phyloP scores from a whole-genome alignment of 1,140 invertebrate species.

The Hyposmocoma kahamanoa region DNA sequence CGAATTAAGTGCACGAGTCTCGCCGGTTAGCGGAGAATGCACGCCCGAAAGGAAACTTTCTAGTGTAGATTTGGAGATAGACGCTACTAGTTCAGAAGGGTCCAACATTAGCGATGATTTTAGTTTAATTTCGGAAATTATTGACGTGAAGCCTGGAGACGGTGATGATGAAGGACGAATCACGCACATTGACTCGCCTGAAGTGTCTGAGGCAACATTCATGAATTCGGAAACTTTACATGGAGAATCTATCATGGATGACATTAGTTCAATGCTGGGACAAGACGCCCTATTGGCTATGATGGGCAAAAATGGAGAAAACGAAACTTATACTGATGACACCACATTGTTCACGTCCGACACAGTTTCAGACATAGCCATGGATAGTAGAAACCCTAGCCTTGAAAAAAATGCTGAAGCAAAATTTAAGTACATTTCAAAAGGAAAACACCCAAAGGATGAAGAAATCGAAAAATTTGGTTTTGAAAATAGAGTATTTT shows the following conservation, averaged over 20 bases:
- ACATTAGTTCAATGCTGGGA: conserved; percentile 82
- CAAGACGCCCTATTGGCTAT: conserved; percentile 79
- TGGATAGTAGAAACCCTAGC: conserved; percentile 69
- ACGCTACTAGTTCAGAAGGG: conserved; percentile 74
- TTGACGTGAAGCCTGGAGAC: conserved; percentile 74
- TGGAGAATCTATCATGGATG: conserved; percentile 84
- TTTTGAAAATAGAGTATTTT: conserved; percentile 80
- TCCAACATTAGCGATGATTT: conserved; percentile 81
- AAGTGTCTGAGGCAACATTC: conserved; percentile 82
- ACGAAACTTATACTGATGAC: conserved; percentile 79
- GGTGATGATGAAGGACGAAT: conserved; percentile 76
- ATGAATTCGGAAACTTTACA: conserved; percentile 79
- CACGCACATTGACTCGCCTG: conserved; percentile 86
- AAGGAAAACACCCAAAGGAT: conserved; percentile 65
- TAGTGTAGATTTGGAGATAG: conserved; percentile 59
- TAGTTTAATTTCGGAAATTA: conserved; percentile 78
- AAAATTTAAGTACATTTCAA: conserved; percentile 68
- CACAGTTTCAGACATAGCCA: conserved; percentile 66
- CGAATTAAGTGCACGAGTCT: conserved; percentile 36
- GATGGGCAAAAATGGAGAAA: conserved; percentile 77
- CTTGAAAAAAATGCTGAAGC: conserved; percentile 59
- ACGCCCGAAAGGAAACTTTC: conserved; percentile 57
- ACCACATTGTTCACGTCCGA: conserved; percentile 78
- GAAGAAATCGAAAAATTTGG: conserved; percentile 76
- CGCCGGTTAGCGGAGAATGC: conserved; percentile 44